Evolutionary conservation across 1,140 invertebrate species (phyloP).

Genomic region (Paracyclopina nana): DNA sequence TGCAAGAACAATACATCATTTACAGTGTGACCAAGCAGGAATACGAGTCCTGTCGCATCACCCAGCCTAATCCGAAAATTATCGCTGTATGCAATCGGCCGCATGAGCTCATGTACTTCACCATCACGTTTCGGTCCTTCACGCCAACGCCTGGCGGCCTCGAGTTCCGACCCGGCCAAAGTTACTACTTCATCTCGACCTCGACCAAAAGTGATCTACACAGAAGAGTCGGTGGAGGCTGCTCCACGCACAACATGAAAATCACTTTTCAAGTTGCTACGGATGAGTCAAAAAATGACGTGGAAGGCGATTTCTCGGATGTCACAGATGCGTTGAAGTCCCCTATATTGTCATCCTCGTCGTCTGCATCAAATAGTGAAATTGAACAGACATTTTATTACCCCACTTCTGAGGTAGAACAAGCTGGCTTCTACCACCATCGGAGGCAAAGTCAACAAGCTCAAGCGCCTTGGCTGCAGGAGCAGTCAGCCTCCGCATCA

Average conservation of each 20-base stretch:
- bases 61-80: slow-evolving; percentile 70
- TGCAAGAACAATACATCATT: slow-evolving; percentile 11
- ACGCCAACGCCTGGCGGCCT: slow-evolving; percentile 81
- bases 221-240: slow-evolving; percentile 67
- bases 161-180: slow-evolving; percentile 79
- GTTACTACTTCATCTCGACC: slow-evolving; percentile 87
- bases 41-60: slow-evolving; percentile 85
- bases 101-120: slow-evolving; percentile 81
- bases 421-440: no score
- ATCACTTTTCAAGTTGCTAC: slow-evolving; percentile 67
- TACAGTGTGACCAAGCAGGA: slow-evolving; percentile 60
- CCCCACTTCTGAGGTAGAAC: no score
- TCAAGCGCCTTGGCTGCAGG: no score
- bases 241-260: slow-evolving; percentile 82
- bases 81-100: slow-evolving; percentile 91
- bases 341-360: no score
- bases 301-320: no score
- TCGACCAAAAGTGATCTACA: slow-evolving; percentile 77
- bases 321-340: no score
- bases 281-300: no score
- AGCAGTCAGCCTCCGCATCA: no score
- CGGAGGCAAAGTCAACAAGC: no score
- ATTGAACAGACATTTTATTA: no score
- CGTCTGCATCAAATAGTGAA: no score
- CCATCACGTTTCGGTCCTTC: slow-evolving; percentile 85